Percentiles rank a stretch among this genome's conserved stretches.
These are phyloP conservation scores for Haemorhous mexicanus DNA, from an alignment of 2,113 vertebrate genomes.

Conservation along the genomic window DNA sequence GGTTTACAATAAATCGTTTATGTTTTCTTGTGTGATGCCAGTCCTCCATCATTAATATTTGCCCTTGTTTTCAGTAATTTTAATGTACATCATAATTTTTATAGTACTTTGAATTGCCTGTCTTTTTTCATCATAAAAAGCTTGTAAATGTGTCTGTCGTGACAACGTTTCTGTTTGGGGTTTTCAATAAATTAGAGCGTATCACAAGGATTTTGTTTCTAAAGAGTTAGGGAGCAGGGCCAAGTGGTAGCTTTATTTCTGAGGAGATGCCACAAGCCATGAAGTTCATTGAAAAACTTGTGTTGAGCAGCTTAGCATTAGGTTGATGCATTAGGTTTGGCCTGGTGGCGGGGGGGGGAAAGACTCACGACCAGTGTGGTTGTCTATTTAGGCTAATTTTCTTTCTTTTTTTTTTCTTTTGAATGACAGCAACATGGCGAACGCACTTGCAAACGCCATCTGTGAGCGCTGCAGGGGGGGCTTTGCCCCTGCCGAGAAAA, in stretches of 20 bases:
- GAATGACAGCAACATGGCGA: conserved; percentile 93
- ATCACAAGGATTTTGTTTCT: neutral
- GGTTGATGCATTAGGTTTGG: neutral
- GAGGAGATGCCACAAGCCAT: neutral
- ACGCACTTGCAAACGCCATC: conserved; percentile 90
- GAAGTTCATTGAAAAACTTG: neutral
- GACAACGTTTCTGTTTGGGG: accelerated
- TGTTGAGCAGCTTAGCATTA: neutral
- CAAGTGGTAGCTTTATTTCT: neutral
- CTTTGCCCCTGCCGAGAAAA: conserved; percentile 92
- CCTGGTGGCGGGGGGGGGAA: neutral
- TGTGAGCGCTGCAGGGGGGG: conserved; percentile 92
- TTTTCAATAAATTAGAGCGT: neutral
- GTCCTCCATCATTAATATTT: neutral
- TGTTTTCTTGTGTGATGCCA: neutral
- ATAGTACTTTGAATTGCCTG: neutral
- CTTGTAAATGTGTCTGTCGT: neutral
- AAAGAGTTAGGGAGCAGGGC: neutral
- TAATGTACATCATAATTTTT: neutral
- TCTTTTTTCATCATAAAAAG: neutral
- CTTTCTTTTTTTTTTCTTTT: neutral
- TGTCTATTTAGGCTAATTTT: neutral
- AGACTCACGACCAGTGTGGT: neutral
- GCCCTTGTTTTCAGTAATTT: neutral
- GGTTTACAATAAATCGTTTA: neutral